phyloP scores from a whole-genome alignment of 1,140 invertebrate species.

The Zophobas atratus region DNA sequence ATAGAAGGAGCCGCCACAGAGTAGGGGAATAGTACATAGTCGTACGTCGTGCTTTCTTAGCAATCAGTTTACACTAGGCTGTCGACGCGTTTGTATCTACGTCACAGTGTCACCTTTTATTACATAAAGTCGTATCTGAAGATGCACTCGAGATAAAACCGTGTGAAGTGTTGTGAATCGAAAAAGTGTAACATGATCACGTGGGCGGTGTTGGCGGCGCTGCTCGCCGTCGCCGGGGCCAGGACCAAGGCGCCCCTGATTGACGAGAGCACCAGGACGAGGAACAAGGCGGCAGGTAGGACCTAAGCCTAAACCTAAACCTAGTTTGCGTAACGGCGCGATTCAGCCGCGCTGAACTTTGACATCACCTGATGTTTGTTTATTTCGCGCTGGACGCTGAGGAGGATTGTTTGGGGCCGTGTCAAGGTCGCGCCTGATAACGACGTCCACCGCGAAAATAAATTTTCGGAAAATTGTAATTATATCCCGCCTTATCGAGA shows the following conservation, averaged over 20 bases:
- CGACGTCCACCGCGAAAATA: constrained; percentile 5
- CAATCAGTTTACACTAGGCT: constrained; percentile 51
- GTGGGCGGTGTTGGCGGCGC: constrained; percentile 45
- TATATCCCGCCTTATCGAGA: constrained; percentile 3
- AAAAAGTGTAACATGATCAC: neutral
- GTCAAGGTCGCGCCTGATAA: constrained; percentile 25
- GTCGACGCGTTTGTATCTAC: constrained; percentile 48
- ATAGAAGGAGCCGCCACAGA: constrained; percentile 44
- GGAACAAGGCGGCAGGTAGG: constrained; percentile 63
- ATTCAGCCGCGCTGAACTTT: constrained; percentile 42
- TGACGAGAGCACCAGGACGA: constrained; percentile 58
- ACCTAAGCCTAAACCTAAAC: constrained; percentile 7
- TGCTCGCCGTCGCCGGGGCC: constrained; percentile 45
- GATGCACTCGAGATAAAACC: constrained; percentile 47
- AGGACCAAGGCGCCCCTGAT: constrained; percentile 61
- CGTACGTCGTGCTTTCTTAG: constrained; percentile 52
- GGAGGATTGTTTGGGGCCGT: constrained; percentile 15
- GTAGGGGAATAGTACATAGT: constrained; percentile 52
- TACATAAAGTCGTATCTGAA: constrained; percentile 51
- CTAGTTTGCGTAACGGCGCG: constrained; percentile 11
- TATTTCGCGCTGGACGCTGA: constrained; percentile 18
- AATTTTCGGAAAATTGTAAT: constrained; percentile 12
- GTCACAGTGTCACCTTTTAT: constrained; percentile 51
- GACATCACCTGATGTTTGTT: constrained; percentile 46
- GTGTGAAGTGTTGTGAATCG: constrained; percentile 50